Conservation (phyloP, 2,797 vertebrate species). For the Dendrocincla tyrannina region DNA sequence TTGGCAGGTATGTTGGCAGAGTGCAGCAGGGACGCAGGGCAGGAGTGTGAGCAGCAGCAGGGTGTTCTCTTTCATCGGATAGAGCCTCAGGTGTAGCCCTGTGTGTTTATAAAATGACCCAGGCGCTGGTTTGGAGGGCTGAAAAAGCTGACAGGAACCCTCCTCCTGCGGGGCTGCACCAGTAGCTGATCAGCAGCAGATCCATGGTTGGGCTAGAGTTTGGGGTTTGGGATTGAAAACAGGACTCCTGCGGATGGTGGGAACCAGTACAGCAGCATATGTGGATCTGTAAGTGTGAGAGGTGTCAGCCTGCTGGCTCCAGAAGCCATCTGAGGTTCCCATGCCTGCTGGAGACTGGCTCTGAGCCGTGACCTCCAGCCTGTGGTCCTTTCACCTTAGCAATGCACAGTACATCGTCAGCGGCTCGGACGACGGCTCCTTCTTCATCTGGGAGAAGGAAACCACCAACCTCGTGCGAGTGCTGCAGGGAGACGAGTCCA, state of each 20-base stretch:
- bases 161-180: background rate
- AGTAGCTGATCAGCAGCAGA: background rate
- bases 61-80: accelerated
- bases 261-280: background rate
- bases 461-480: slow-evolving; percentile 95
- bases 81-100: background rate
- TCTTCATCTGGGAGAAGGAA: slow-evolving; percentile 99
- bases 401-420: slow-evolving; percentile 98
- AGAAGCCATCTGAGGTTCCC: background rate
- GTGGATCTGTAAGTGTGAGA: background rate
- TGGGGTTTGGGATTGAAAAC: background rate
- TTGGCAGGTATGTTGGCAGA: slow-evolving; percentile 86
- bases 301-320: background rate
- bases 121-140: background rate
- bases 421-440: slow-evolving; percentile 96
- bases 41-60: background rate
- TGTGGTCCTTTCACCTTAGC: slow-evolving; percentile 72
- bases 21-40: background rate
- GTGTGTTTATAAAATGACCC: accelerated
- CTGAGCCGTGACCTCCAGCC: background rate
- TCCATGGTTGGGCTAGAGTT: background rate
- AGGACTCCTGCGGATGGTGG: background rate
- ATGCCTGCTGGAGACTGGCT: background rate
- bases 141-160: background rate
- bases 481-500: slow-evolving; percentile 96